phyloP scores from a whole-genome alignment of 2,113 vertebrate species.

The Arothron firmamentum region DNA sequence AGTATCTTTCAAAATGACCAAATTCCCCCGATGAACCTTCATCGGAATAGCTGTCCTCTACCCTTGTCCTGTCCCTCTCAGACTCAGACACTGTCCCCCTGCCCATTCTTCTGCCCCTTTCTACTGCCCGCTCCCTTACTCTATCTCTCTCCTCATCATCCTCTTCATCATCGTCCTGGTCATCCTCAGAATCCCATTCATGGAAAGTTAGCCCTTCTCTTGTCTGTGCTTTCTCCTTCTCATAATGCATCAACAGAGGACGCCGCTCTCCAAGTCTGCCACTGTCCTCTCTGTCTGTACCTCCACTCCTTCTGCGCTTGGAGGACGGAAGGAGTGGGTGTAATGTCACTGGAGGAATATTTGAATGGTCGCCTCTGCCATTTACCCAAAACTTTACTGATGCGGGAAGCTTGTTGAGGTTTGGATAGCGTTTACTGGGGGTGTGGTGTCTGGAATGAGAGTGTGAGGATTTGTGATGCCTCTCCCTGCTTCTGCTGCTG shows the following conservation, averaged over 20 bases:
- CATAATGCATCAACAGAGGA: conserved; percentile 76
- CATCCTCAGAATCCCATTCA: conserved; percentile 78
- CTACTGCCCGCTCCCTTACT: conserved; percentile 54
- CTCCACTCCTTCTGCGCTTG: conserved; percentile 71
- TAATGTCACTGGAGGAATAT: conserved; percentile 67
- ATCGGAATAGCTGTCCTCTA: conserved; percentile 77
- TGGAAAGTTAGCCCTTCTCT: conserved; percentile 77
- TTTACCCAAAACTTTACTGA: conserved; percentile 80
- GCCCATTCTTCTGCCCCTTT: conserved; percentile 60
- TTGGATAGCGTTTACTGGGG: conserved; percentile 72
- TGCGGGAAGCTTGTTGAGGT: conserved; percentile 77
- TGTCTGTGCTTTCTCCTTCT: conserved; percentile 73
- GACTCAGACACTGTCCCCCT: conserved; percentile 75
- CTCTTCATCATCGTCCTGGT: conserved; percentile 57
- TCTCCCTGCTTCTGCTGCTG: conserved; percentile 65
- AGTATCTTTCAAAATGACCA: conserved; percentile 83
- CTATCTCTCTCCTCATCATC: conserved; percentile 61
- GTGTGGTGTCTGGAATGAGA: conserved; percentile 62
- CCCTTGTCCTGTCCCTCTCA: conserved; percentile 71
- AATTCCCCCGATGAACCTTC: conserved; percentile 78
- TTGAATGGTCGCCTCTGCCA: conserved; percentile 62
- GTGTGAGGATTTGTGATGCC: conserved; percentile 64
- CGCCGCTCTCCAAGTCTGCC: conserved; percentile 69
- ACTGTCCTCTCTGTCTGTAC: conserved; percentile 62
- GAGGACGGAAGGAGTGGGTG: conserved; percentile 71